These are phyloP conservation scores for Eulimnadia texana DNA, from an alignment of 1,140 invertebrate genomes.

Conservation along the genomic window DNA sequence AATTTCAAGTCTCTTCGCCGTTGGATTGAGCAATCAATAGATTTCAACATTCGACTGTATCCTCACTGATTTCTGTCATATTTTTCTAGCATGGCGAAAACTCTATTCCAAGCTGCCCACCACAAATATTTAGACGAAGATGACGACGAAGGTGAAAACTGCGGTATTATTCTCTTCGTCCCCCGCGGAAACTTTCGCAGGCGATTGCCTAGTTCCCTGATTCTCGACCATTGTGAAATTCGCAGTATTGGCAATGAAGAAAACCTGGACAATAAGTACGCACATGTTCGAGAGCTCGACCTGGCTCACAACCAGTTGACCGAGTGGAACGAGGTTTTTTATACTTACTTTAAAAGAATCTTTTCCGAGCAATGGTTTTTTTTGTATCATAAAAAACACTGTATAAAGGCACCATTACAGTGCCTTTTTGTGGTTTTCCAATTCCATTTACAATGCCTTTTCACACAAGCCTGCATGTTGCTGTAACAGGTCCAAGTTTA, in stretches of 20 bases:
- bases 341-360: slow-evolving; percentile 1
- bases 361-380: too few relatives aligned
- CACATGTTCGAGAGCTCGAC: slow-evolving; percentile 72
- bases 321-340: slow-evolving; percentile 61
- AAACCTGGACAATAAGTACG: slow-evolving; percentile 61
- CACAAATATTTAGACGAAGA: slow-evolving; percentile 11
- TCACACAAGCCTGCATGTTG: too few relatives aligned
- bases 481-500: too few relatives aligned
- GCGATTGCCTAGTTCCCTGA: slow-evolving; percentile 6
- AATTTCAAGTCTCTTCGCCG: too few relatives aligned
- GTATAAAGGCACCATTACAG: too few relatives aligned
- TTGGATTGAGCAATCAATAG: too few relatives aligned
- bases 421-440: too few relatives aligned
- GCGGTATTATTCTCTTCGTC: slow-evolving; percentile 4
- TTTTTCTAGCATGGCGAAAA: not conserved
- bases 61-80: not conserved
- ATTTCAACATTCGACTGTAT: too few relatives aligned
- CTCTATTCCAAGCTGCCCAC: slow-evolving; percentile 7
- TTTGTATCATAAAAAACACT: too few relatives aligned
- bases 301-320: slow-evolving; percentile 75
- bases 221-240: slow-evolving; percentile 15
- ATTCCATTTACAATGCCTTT: too few relatives aligned
- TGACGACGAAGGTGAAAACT: not conserved
- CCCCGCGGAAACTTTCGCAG: slow-evolving; percentile 1
- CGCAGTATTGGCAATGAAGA: slow-evolving; percentile 46